Evolutionary conservation across 2,888 invertebrate genomes (phyloP), one percentile per base, ranked within the genome.

Genomic region (Coleophora deauratella): DNA sequence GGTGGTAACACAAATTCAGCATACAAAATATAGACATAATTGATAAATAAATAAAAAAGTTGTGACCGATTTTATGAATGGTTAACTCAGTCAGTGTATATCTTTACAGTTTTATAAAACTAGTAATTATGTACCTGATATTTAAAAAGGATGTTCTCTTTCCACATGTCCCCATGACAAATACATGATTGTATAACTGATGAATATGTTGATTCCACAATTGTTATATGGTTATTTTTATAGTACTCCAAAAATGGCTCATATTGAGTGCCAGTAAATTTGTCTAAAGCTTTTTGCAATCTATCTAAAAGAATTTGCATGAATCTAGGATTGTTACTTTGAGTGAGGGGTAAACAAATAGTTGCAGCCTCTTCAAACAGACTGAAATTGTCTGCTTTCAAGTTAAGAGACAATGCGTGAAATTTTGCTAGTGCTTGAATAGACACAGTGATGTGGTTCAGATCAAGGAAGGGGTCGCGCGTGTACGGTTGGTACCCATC

Each of bases 81-180:
- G n/a, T n/a, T n/a, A n/a, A n/a, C n/a, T n/a, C n/a, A n/a, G n/a
- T n/a, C n/a, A n/a, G n/a, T n/a, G n/a, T n/a, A n/a, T n/a, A n/a
- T n/a, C n/a, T n/a, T n/a, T n/a, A n/a, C n/a, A n/a, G n/a, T n/a
- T n/a, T n/a, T n/a, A n/a, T n/a, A n/a, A n/a, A n/a, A n/a, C n/a
- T n/a, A n/a, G n/a, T n/a, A n/a, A n/a, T n/a, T n/a, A n/a, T n/a
- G n/a, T 56, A 80, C 82, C 72, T 74, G 50, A 63, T 82, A 81
- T 52, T 73, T 69, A 57, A 65, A 85, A 13, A 85, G 54, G 40
- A 84, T 67, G 47, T 85, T 85, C 56, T 82, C 84, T 52, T 82
- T 84, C 85, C 85, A 85, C 31, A 81, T 71, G 56, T 85, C 85
- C 21, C 82, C 82, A 54, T 85, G 85, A 46, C 81, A 77, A 40